Evolutionary conservation across 2,888 invertebrate species (phyloP), one percentile per base, ranked within the genome.

Genomic region (Melipona bicolor): DNA sequence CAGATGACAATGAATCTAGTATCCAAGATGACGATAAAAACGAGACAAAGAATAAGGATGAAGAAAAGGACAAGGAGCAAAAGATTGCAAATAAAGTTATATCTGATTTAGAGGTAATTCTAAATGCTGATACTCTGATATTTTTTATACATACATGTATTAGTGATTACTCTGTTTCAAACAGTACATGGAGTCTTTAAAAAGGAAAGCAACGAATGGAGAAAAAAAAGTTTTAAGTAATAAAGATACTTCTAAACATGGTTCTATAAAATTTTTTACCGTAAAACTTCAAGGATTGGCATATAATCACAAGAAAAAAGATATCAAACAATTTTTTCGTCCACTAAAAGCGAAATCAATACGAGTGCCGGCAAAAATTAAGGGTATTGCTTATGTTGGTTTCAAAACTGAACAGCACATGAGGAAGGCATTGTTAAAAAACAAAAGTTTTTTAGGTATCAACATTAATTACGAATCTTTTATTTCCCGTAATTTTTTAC

Each of bases 331-430:
- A 87, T 98, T 99, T 92, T 98, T 99, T 89, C 96, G 97, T 90
- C 98, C 98, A 0, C 91, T 98, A 11, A 97, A 97, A 87, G 96
- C 97, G 2, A 97, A 96, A 92, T 97, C 98, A 5, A 97, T 99
- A 78, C 95, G 98, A 84, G 94, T 98, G 65, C 98, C 98, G 0
- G 96, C 94, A 81, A 96, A 97, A 89, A 95, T 97, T 3, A 96
- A 97, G 92, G 98, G 98, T 11, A 97, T 98, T 91, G 98, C 98
- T 62, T 99, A 97, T 95, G 97, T 98, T n/a, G 98, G 98, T 3
- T 99, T 99, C 91, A 96, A 97, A 94, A 97, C 96, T 5, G 97
- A 98, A 92, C 97, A 96, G 85, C 97, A 97, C 87, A 95, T 97
- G 91, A 97, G 97, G 52, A 97, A 97, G 91, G 98, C 98, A 3